Percentiles rank a stretch among this genome's conserved stretches.
These are phyloP conservation scores for Sapayoa aenigma DNA, from an alignment of 2,113 vertebrate genomes.

Conservation along the genomic window DNA sequence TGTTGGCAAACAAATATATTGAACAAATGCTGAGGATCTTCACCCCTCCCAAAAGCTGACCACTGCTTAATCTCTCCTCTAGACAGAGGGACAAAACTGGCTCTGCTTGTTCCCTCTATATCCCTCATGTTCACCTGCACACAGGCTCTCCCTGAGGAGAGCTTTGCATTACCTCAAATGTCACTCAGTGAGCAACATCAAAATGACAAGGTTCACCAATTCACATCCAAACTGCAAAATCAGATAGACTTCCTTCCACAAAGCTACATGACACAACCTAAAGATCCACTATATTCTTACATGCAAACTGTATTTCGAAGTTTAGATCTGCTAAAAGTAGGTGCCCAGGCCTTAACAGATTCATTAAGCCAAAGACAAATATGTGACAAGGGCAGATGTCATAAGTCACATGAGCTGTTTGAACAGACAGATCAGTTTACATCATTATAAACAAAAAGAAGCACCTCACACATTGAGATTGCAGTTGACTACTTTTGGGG, in stretches of 20 bases:
- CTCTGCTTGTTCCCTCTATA: not conserved
- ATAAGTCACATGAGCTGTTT: not conserved
- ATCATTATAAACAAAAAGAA: not conserved
- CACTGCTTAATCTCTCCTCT: not conserved
- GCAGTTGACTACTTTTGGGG: not conserved
- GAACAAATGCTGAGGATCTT: not conserved
- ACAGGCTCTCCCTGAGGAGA: not conserved
- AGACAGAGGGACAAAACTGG: not conserved
- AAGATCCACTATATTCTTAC: not conserved
- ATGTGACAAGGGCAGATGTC: not conserved
- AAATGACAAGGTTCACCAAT: not conserved
- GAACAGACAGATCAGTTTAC: not conserved
- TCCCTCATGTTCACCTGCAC: not conserved
- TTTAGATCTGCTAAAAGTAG: not conserved
- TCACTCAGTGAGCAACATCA: not conserved
- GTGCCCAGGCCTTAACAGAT: not conserved
- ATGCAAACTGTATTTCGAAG: not conserved
- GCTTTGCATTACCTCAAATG: not conserved
- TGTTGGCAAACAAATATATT: not conserved
- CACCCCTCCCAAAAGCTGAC: not conserved
- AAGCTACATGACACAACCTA: not conserved
- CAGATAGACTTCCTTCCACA: not conserved
- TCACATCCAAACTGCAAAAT: not conserved
- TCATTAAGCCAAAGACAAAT: not conserved
- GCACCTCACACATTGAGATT: not conserved